Evolutionary conservation across 2,113 vertebrate species (phyloP), one percentile per base, ranked within the genome.

Genomic region (Cettia cetti): DNA sequence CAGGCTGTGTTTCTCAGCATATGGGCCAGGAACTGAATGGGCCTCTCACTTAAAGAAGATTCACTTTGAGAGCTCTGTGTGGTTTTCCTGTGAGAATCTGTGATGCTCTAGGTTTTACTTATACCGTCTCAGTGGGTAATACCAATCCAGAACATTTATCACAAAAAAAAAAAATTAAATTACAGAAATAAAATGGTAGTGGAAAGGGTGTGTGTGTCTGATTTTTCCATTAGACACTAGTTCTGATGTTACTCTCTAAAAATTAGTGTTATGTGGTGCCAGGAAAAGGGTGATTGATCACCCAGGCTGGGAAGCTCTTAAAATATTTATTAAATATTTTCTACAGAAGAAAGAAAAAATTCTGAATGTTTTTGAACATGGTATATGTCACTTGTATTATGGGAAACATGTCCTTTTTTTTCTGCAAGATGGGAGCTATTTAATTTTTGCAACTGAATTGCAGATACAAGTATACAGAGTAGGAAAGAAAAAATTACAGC

Each of bases 241-340:
- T 52, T 82, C 82, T 74, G 56, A 80, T 75, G 49, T 60, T 91
- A 63, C 35, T 83, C 27, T 83, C 88, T 78, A 95, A 96, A 91
- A 79, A 90, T 80, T 85, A 86, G 42, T 92, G 28, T 54, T 86
- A 49, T 59, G 24, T 70, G 17, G 22, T 92, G 60, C 75, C 82
- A 91, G 66, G 88, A 88, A 96, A 78, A 49, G 31, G 28, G 17
- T 78, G 82, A 59, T 82, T 72, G 89, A 66, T 92, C 63, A 90
- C 31, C 33, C 35, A 72, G 7, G 7, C 19, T 69, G 53, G 59
- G 57, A 85, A 92, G 54, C 24, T 77, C 45, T 72, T 91, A 39
- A 94, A 91, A 59, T 59, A 85, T 15, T 91, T 49, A 76, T 47
- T 72, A 80, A 79, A 31, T 65, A 26, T 70, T 91, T 89, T 94